Base-by-base conservation (phyloP, 2,113 vertebrate genomes). In the Prionailurus bengalensis region DNA sequence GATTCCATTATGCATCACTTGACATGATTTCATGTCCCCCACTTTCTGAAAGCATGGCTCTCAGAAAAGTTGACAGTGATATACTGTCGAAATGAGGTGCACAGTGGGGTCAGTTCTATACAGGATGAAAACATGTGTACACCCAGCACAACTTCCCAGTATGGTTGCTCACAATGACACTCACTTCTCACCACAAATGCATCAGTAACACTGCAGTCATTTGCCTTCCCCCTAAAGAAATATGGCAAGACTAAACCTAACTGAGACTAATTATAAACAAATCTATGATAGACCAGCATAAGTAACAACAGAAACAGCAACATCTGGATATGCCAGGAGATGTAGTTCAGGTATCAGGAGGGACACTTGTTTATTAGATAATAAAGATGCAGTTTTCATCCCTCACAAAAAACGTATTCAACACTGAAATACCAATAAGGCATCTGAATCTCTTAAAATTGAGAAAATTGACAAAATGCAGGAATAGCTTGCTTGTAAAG, bases 391-490 rank as follows among this genome's bases (percentile, higher is more conserved):
- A 65, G 58, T 51, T 51, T 73, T 51, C 11, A 2, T 19, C 53
- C 48, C 65, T 70, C 27, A 36, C 13, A 25, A 1, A 87, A 85
- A 81, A 45, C 1, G 70, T 27, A 21, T 66, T 80, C 95, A n/a
- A 51, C 80, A 7, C 0, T 7, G 25, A 97, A 95, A 95, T 85
- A 95, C 45, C 95, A 92, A 81, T 15, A 51, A 82, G 36, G 53
- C n/a, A 42, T 36, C 61, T 45, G 79, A 97, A 87, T 70, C 25
- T 92, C 78, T 82, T 76, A 51, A 94, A 97, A 84, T 92, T 48
- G 80, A 83, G 93, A 86, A 97, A 65, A 94, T 11, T 55, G 95
- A 76, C 70, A 71, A 85, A 74, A 93, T 58, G 83, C 96, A 97
- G 42, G 97, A 74, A 95, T 2, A 73, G 66, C 29, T 84, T 92